These are phyloP conservation scores for Danionella cerebrum DNA, from an alignment of 2,113 vertebrate genomes.

Conservation along the genomic window DNA sequence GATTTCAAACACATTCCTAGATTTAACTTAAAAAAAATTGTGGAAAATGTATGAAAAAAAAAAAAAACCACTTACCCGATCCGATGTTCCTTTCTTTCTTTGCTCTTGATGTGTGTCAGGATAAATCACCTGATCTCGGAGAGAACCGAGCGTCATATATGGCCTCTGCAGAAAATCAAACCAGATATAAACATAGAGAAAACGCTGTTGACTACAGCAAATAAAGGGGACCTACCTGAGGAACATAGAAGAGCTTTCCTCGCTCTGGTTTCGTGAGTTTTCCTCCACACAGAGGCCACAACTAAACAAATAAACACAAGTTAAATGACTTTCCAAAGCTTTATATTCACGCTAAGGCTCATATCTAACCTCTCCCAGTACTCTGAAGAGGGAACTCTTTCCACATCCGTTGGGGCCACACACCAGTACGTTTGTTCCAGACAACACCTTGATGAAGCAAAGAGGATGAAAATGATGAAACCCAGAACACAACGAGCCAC, in stretches of 20 bases:
- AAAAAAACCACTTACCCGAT: constrained; percentile 68
- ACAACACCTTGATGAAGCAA: constrained; percentile 70
- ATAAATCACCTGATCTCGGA: constrained; percentile 83
- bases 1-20: background rate
- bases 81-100: constrained; percentile 72
- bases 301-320: constrained; percentile 51
- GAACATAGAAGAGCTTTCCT: constrained; percentile 96
- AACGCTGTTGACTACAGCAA: background rate
- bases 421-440: constrained; percentile 92
- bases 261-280: constrained; percentile 87
- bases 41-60: too few relatives aligned
- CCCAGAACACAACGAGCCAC: background rate
- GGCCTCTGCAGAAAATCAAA: constrained; percentile 58
- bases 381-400: constrained; percentile 93
- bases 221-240: constrained; percentile 73
- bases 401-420: constrained; percentile 98
- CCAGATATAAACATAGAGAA: background rate
- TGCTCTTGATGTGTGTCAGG: constrained; percentile 76
- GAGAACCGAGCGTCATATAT: constrained; percentile 79
- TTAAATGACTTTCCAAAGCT: background rate
- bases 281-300: constrained; percentile 95
- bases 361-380: constrained; percentile 83
- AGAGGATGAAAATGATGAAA: background rate
- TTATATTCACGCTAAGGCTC: background rate
- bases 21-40: too few relatives aligned